Evolutionary conservation across 2,113 vertebrate genomes (phyloP).

Genomic region (Heloderma charlesbogerti): DNA sequence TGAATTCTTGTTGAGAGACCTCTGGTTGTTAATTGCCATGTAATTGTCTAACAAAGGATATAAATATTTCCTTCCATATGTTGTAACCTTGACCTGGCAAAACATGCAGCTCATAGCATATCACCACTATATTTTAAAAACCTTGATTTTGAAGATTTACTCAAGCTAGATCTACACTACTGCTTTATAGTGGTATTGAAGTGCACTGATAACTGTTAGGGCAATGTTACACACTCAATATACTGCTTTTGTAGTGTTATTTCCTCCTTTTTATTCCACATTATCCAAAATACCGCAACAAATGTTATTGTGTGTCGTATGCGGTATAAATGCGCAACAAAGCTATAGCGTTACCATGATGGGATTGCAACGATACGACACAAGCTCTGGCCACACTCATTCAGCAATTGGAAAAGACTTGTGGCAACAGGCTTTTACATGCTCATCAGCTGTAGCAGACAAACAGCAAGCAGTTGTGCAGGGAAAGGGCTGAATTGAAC

Average conservation of each 20-base stretch:
- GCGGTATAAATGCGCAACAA: too few relatives aligned
- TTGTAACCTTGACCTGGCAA: conserved; percentile 29
- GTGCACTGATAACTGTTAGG: too few relatives aligned
- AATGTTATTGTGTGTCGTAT: too few relatives aligned
- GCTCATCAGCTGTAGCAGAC: background rate
- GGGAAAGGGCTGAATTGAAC: background rate
- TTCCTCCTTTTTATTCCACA: too few relatives aligned
- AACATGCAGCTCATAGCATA: background rate
- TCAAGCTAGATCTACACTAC: too few relatives aligned
- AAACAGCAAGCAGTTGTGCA: background rate
- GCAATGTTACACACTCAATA: too few relatives aligned
- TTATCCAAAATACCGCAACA: too few relatives aligned
- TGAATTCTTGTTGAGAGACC: conserved; percentile 55
- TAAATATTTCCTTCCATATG: conserved; percentile 18
- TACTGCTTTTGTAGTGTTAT: too few relatives aligned
- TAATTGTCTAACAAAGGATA: conserved; percentile 24
- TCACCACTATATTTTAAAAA: background rate
- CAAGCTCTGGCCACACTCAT: too few relatives aligned
- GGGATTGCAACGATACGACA: too few relatives aligned
- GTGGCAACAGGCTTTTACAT: background rate
- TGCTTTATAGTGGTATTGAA: too few relatives aligned
- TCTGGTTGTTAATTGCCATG: conserved; percentile 51
- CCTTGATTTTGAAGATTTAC: background rate
- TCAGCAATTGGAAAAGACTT: background rate
- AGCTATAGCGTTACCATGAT: too few relatives aligned